Base-by-base conservation (phyloP, 2,888 invertebrate species). In the Pollenia angustigena region DNA sequence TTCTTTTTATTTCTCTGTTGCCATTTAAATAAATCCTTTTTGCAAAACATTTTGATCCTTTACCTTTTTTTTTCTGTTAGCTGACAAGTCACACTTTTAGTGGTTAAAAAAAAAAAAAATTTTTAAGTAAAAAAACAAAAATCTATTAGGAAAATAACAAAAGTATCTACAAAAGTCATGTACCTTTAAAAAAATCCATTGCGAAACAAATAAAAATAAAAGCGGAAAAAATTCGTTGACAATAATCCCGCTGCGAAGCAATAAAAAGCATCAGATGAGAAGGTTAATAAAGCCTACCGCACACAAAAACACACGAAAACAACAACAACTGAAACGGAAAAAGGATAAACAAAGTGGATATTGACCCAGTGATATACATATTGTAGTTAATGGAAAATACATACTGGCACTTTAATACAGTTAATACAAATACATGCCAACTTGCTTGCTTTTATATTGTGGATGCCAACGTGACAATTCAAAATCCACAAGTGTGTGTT, bases 361-460 rank as follows among this genome's bases (percentile, higher is more conserved):
- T 90, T 91, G 91, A 91, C 91, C 92, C 90, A 91, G 88, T 91
- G 91, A 91, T 91, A 91, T 88, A 82, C 81, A 75, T 23, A 23
- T 81, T 91, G 88, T 90, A 89, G 32, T 32, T 6, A 32, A 90
- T 44, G 78, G 71, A 80, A 83, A 80, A 78, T 66, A 72, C 75
- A 52, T 74, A 32, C 32, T 32, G 32, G 66, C 68, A 71, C 76
- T 83, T 76, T 83, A 71, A 48, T 50, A 62, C 68, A 84, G 79
- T 79, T 16, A 79, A 78, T 72, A 60, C 32, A 16, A 54, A 40
- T 42, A 11, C 12, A 69, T n/a, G 48, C 18, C 32, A 48, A 14
- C 7, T 72, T 9, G 32, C 68, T 32, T 46, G 32, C 68, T 44
- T 46, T 66, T 46, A 60, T 72, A 52, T 42, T 18, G 18, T 56